These are phyloP conservation scores for Polietes domitor DNA, from an alignment of 2,888 invertebrate species.

Conservation along the genomic window DNA sequence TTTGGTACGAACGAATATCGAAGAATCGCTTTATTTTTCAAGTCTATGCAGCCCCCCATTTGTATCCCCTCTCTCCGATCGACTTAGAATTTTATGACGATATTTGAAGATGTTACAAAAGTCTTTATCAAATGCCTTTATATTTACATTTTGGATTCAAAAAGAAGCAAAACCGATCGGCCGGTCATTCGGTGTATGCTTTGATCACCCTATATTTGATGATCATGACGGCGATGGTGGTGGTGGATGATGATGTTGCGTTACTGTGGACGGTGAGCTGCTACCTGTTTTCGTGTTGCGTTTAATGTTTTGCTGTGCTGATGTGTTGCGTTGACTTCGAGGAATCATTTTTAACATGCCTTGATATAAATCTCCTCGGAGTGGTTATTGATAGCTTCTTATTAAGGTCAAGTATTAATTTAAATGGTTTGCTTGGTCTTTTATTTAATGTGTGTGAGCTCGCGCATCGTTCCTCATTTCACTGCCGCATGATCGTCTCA, in stretches of 20 bases:
- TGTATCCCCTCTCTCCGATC: too few relatives aligned
- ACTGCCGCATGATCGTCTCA: constrained; percentile 21
- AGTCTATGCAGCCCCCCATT: too few relatives aligned
- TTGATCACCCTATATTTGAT: neutral
- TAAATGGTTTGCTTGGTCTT: constrained; percentile 33
- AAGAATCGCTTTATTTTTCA: too few relatives aligned
- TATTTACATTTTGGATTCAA: too few relatives aligned
- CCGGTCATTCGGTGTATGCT: too few relatives aligned
- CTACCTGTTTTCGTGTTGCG: constrained; percentile 56
- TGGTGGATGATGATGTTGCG: constrained; percentile 44
- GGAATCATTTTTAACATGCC: constrained; percentile 40
- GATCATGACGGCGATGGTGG: neutral
- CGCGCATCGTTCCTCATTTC: neutral
- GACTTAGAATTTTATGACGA: too few relatives aligned
- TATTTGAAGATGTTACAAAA: too few relatives aligned
- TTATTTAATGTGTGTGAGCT: neutral
- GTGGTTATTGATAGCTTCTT: constrained; percentile 55
- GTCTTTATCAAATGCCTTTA: too few relatives aligned
- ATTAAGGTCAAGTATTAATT: constrained; percentile 56
- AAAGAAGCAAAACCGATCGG: too few relatives aligned
- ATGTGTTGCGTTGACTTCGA: constrained; percentile 18
- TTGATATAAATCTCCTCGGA: constrained; percentile 47
- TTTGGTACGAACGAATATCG: too few relatives aligned
- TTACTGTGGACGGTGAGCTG: constrained; percentile 16
- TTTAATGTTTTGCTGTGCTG: neutral